Base-by-base conservation (phyloP, 2,888 invertebrate genomes). In the Spisula solida region DNA sequence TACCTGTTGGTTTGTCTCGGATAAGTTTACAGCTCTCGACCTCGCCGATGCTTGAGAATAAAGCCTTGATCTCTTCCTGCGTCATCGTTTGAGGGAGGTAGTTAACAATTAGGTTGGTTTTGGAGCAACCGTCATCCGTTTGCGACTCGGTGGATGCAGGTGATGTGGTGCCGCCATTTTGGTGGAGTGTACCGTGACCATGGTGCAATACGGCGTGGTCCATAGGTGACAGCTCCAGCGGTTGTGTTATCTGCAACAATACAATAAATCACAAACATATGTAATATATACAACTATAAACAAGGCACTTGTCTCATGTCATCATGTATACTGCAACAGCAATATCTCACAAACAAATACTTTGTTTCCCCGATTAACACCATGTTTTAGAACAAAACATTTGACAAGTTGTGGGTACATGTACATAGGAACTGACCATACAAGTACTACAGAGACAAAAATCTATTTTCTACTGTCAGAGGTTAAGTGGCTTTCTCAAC, bases 51-150 rank as follows among this genome's bases (percentile, higher is more conserved):
- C 99, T 99, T 87, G 99, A 98, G 97, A 99, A 99, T 86, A 99
- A 97, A 88, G 99, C 99, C 93, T 99, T 98, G 93, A 99, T 99
- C 97, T 99, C 99, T 97, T 99, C 99, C 97, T 99, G 99, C 88
- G 99, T 99, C 99, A 99, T 99, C 95, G 98, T 99, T 97, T 99
- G 99, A 92, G 99, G 99, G 97, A 99, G 98, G 97, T 99, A 99
- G 97, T 99, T 99, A 96, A 99, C 99, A 97, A 99, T 99, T 95
- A 99, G 98, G 97, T 99, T 99, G 95, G 99, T 99, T 93, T 96
- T 96, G 89, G 95, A 95, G 84, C 94, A 94, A 66, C 94, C 94
- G 82, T 95, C 95, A 82, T 96, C 96, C 78, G 92, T 93, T 87
- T 94, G 95, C 79, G 95, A 94, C 66, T 93, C 94, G 20, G 95